A percentile compares a stretch with the other conserved stretches of the same genome.
phyloP scores from a whole-genome alignment of 2,113 vertebrate species.

The Vulpes lagopus region DNA sequence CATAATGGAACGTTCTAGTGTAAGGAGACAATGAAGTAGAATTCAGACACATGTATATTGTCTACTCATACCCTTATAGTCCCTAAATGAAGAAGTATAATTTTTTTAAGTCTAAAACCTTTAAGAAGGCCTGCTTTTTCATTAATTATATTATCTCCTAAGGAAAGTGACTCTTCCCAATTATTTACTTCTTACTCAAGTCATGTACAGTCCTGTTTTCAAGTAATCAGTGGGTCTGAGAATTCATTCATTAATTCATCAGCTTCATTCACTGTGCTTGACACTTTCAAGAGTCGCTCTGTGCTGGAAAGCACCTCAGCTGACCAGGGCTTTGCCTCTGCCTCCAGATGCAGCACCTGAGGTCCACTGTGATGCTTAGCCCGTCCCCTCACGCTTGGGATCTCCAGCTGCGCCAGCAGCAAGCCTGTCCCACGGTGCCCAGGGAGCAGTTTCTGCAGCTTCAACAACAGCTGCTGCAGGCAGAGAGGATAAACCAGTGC shows the following conservation, averaged over 20 bases:
- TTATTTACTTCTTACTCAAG: background rate
- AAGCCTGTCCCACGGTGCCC: constrained; percentile 88
- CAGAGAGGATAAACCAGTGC: constrained; percentile 88
- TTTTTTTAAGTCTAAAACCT: background rate
- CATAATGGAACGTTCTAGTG: background rate
- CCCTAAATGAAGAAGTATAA: background rate
- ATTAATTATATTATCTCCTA: background rate
- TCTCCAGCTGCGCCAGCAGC: constrained; percentile 85
- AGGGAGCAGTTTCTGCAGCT: constrained; percentile 91
- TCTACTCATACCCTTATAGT: background rate
- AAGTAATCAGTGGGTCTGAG: background rate
- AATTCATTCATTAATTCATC: background rate
- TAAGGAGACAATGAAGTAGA: background rate
- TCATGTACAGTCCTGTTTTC: background rate
- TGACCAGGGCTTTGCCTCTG: background rate
- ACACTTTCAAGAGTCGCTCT: background rate
- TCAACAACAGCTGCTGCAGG: constrained; percentile 89
- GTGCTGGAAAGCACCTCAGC: background rate
- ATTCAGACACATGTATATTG: background rate
- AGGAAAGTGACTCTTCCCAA: background rate
- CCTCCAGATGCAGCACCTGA: constrained; percentile 86
- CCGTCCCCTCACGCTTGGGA: constrained; percentile 78
- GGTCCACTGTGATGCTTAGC: constrained; percentile 85
- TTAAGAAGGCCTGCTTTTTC: background rate
- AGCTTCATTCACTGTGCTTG: background rate